Evolutionary conservation across 2,113 vertebrate species (phyloP).

Genomic region (Ptyas mucosa): DNA sequence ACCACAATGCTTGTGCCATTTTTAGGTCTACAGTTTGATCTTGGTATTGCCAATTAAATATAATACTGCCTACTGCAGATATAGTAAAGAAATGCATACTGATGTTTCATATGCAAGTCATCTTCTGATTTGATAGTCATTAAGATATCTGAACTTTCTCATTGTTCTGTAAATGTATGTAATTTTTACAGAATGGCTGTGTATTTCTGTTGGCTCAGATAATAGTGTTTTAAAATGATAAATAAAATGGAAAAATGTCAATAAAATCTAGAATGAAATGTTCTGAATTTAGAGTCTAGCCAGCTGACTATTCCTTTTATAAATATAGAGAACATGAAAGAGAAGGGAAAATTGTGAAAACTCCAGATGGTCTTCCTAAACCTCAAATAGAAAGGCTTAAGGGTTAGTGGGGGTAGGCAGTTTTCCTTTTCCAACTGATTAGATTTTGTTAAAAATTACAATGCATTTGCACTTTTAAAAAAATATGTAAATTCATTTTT

Average conservation of each 20-base stretch:
- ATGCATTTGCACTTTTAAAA: constrained; percentile 11
- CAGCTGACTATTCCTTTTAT: constrained; percentile 50
- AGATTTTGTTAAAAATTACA: neutral
- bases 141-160: neutral
- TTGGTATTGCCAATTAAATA: neutral
- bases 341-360: constrained; percentile 48
- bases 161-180: neutral
- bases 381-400: constrained; percentile 34
- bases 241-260: constrained; percentile 58
- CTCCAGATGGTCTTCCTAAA: constrained; percentile 54
- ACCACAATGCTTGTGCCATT: neutral
- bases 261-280: constrained; percentile 54
- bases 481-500: constrained; percentile 32
- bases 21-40: neutral
- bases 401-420: neutral
- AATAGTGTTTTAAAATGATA: constrained; percentile 39
- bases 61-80: neutral
- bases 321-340: constrained; percentile 54
- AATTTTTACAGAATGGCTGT: neutral
- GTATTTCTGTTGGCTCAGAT: constrained; percentile 44
- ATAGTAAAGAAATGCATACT: neutral
- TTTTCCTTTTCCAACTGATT: neutral
- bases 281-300: constrained; percentile 52
- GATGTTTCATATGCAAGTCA: neutral
- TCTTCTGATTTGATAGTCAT: neutral